Base-by-base conservation (phyloP, 2,888 invertebrate species). In the Caenorhabditis sinica region DNA sequence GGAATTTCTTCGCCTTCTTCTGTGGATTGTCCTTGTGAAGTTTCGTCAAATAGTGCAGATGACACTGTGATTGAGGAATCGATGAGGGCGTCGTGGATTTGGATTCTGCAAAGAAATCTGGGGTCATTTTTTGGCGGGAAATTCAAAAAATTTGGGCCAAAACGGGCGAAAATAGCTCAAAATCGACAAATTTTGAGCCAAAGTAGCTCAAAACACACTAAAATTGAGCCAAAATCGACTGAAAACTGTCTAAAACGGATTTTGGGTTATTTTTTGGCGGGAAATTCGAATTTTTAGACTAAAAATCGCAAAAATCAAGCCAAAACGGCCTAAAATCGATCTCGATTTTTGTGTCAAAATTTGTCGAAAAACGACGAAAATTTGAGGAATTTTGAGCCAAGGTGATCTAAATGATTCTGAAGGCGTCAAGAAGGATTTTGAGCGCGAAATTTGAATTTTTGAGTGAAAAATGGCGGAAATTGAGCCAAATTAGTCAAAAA, bases 1-100 rank as follows among this genome's bases (percentile, higher is more conserved):
- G 61, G 6, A 68, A 65, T 11, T 66, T 53, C 28, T 75, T 77
- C 30, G 79, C 71, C 76, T 85, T 85, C 23, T 79, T 82, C 25
- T 71, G 28, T 30, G 63, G 61, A 2, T 69, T 49, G 15, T 74
- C 45, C 20, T 1, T 13, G 28, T 45, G 25, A 8, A 36, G 60
- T 36, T 30, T 33, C 5, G 17, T 6, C 17, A 11, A 49, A 8
- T 71, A 17, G 30, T 69, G 56, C 0, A 56, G 73, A 15, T 68
- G 43, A n/a, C 53, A 45, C 9, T 53, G 61, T n/a, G 13, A n/a
- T 60, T 49, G 63, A 20, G n/a, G 49, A 49, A 49, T 49, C 49
- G 49, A 49, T 2, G 68, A 23, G 53, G 69, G 71, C 13, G 77
- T 58, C 49, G 66, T 56, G 11, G 65, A 45, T 56, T 69, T 68